Evolutionary conservation across 2,113 vertebrate species (phyloP).

Genomic region (Megalops atlanticus): DNA sequence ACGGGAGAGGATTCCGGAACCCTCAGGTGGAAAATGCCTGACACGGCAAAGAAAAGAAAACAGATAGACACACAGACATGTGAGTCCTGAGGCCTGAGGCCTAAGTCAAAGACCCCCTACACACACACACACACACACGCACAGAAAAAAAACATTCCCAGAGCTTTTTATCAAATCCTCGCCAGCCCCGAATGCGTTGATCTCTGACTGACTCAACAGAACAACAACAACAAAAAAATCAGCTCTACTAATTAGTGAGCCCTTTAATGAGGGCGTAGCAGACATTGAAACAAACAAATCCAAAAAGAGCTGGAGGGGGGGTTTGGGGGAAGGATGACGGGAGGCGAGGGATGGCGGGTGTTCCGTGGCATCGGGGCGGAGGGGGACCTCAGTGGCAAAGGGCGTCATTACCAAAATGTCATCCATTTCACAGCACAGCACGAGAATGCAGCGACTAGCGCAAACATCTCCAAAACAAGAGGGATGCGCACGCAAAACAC

Average conservation of each 20-base stretch:
- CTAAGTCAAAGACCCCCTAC: neutral
- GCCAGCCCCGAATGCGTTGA: neutral
- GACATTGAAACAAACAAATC: neutral
- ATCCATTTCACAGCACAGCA: neutral
- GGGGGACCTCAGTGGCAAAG: neutral
- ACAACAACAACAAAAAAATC: neutral
- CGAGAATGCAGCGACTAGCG: neutral
- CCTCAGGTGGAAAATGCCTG: constrained; percentile 94
- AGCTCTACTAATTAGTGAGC: constrained; percentile 41
- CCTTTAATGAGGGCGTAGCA: constrained; percentile 31
- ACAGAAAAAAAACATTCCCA: no score
- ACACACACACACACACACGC: constrained; percentile 18
- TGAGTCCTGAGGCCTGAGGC: neutral
- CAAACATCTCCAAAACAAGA: neutral
- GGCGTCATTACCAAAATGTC: neutral
- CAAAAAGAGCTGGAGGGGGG: constrained; percentile 10
- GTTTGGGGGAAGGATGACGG: constrained; percentile 16
- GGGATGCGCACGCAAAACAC: neutral
- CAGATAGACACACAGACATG: no score
- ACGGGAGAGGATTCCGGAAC: constrained; percentile 88
- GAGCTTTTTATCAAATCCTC: constrained; percentile 25
- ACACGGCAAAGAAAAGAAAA: neutral
- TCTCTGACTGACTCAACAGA: neutral
- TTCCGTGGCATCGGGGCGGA: no score
- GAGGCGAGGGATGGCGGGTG: constrained; percentile 5